Evolutionary conservation across 2,113 vertebrate genomes (phyloP).

Genomic region (Symphodus melops): DNA sequence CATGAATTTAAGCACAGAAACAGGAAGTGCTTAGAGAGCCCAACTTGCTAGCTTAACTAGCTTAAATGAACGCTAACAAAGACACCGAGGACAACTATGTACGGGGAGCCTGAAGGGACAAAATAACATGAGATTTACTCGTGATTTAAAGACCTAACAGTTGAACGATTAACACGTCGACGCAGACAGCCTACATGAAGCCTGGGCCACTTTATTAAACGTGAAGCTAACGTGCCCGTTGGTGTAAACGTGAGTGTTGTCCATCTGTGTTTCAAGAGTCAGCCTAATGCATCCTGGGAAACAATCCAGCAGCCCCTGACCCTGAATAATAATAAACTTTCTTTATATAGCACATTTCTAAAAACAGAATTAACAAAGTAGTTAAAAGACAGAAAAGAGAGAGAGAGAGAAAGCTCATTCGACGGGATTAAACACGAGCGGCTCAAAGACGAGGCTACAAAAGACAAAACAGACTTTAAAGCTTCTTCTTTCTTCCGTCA

Average conservation of each 20-base stretch:
- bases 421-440: conserved; percentile 26
- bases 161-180: no score
- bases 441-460: conserved; percentile 22
- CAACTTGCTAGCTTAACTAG: no score
- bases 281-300: conserved; percentile 68
- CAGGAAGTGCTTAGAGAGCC: no score
- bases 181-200: not conserved
- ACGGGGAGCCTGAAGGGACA: no score
- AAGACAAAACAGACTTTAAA: conserved; percentile 18
- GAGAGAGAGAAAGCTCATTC: conserved; percentile 51
- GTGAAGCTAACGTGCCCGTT: not conserved
- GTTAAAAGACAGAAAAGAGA: conserved; percentile 33
- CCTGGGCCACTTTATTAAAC: not conserved
- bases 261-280: conserved; percentile 39
- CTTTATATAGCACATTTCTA: conserved; percentile 69
- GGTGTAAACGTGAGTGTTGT: conserved; percentile 40
- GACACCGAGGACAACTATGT: no score
- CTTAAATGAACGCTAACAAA: no score
- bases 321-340: conserved; percentile 74
- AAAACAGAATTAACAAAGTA: conserved; percentile 66
- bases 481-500: conserved; percentile 3
- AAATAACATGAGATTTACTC: no score
- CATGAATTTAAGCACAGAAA: no score
- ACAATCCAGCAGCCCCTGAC: conserved; percentile 53
- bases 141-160: no score